Base-by-base conservation (phyloP, 1,140 invertebrate genomes). In the Chrysomallon squamiferum region DNA sequence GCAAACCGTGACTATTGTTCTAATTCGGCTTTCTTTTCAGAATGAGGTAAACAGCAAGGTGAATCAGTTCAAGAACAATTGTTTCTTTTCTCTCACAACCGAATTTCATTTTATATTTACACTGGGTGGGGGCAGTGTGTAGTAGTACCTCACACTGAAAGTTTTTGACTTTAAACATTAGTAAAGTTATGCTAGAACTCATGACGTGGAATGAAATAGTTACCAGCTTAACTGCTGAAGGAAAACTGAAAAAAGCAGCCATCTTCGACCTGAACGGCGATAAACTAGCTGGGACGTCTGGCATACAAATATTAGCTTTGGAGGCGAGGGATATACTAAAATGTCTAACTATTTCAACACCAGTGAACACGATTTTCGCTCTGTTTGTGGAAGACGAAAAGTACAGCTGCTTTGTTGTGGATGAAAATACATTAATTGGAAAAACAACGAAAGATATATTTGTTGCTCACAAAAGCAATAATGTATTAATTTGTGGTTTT, bases 131-230 rank as follows among this genome's bases (percentile, higher is more conserved):
- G 5, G 35, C 35, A 38, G 35, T 7, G 15, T 15, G 15, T 38
- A 38, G 6, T 38, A n/a, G n/a, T n/a, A n/a, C n/a, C n/a, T n/a
- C n/a, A 7, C 35, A 15, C 35, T 38, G 35, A 38, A 38, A 7
- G 6, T 7, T 38, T 38, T 38, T 15, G 5, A 15, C 35, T 15
- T 5, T 38, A n/a, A n/a, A 15, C 35, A 15, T 38, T 38, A 7
- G 35, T 5, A 38, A 38, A 54, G 64, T 47, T 57, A 69, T 69
- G 71, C 63, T 72, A 15, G 66, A 69, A 27, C 66, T 72, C 18
- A 72, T 72, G 71, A 69, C 71, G 38, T 72, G 71, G 71, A 64
- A 63, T 30, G 71, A 72, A 54, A 72, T 72, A 25, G 64, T 72
- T 45, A 66, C 68, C 38, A 69, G 45, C 64, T 60, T 72, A 35